phyloP scores from a whole-genome alignment of 1,140 invertebrate species.

The Saccostrea echinata region DNA sequence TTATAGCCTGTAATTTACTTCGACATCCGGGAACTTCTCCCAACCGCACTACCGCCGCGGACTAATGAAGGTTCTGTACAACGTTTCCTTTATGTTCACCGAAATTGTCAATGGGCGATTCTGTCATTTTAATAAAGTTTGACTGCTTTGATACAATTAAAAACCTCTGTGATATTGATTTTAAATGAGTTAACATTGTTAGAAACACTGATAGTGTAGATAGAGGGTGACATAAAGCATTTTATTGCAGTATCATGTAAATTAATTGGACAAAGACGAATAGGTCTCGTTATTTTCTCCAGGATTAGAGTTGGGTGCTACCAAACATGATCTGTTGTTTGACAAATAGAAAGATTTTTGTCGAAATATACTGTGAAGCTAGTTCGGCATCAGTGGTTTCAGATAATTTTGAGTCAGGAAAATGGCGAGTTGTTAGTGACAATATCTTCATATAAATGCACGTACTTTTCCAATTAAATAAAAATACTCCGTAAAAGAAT shows the following conservation, averaged over 20 bases:
- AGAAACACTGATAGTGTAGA: constrained; percentile 18
- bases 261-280: constrained; percentile 25
- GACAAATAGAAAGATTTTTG: constrained; percentile 11
- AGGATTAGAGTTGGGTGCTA: neutral
- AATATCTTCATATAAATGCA: neutral
- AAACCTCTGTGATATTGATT: constrained; percentile 19
- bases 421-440: neutral
- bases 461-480: constrained; percentile 9
- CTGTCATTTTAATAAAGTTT: constrained; percentile 20
- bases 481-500: neutral
- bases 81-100: constrained; percentile 31
- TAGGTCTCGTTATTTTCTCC: constrained; percentile 2
- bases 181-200: constrained; percentile 15
- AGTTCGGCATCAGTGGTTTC: neutral
- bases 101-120: constrained; percentile 12
- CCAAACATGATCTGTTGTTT: neutral
- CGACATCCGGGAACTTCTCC: neutral
- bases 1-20: constrained; percentile 21
- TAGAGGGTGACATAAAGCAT: constrained; percentile 1
- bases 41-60: constrained; percentile 8
- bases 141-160: constrained; percentile 28
- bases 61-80: constrained; percentile 18
- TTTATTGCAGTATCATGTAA: constrained; percentile 35
- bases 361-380: neutral
- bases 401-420: neutral